These are phyloP conservation scores for Helicolenus hilgendorfi DNA, from an alignment of 2,797 vertebrate species.

Conservation along the genomic window DNA sequence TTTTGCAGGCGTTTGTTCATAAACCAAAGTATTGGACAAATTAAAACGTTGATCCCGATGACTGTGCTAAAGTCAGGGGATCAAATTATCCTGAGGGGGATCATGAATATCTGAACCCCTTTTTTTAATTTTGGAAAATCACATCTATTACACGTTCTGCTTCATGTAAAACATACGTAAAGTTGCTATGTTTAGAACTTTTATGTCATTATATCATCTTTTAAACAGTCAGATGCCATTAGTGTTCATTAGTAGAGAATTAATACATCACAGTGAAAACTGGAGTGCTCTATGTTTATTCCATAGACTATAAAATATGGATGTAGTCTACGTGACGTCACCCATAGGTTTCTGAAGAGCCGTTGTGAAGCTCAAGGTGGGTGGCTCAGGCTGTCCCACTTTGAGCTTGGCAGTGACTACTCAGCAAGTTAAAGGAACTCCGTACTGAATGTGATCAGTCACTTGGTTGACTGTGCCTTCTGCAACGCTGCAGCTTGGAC, in stretches of 20 bases:
- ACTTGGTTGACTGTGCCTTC: background rate
- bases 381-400: fast-evolving
- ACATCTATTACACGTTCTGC: background rate
- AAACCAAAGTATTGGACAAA: background rate
- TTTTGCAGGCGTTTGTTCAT: background rate
- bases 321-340: too few relatives aligned
- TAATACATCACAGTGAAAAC: background rate
- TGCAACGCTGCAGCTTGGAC: background rate
- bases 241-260: background rate
- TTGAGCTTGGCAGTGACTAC: too few relatives aligned
- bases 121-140: background rate
- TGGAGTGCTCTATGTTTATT: background rate
- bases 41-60: background rate
- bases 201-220: background rate
- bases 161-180: background rate
- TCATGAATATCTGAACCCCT: background rate
- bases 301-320: too few relatives aligned
- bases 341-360: too few relatives aligned
- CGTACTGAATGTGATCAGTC: background rate
- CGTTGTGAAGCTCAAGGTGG: too few relatives aligned
- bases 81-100: background rate
- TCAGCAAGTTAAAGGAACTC: fast-evolving
- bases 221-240: background rate
- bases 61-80: background rate
- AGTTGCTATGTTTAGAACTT: background rate